Conservation (phyloP, 2,113 vertebrate species). For the Corythornis madagascariensis region DNA sequence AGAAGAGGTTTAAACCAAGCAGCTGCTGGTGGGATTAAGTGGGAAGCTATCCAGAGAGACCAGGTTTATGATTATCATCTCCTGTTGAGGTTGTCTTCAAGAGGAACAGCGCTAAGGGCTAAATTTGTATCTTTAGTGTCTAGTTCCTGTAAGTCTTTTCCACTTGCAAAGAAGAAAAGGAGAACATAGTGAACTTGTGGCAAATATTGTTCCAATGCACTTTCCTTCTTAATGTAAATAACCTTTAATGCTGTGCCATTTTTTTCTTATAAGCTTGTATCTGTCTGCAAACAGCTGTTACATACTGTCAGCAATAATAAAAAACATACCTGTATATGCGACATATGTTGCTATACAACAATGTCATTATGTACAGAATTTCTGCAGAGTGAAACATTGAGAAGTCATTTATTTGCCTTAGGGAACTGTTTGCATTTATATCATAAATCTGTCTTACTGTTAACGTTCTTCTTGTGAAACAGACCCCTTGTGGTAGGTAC, state of each 20-base stretch:
- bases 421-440: not conserved
- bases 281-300: not conserved
- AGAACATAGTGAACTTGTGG: not conserved
- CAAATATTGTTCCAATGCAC: not conserved
- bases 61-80: slow-evolving; percentile 43
- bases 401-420: not conserved
- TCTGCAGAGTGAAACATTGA: not conserved
- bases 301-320: not conserved
- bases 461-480: not conserved
- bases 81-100: slow-evolving; percentile 18
- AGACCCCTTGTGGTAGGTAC: not conserved
- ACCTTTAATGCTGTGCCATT: not conserved
- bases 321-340: not conserved
- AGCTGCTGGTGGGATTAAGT: slow-evolving; percentile 51
- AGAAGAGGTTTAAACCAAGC: slow-evolving; percentile 36
- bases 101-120: slow-evolving; percentile 10
- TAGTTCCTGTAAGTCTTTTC: not conserved
- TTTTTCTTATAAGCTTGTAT: not conserved
- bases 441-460: not conserved
- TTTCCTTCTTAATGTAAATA: not conserved
- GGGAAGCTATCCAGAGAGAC: slow-evolving; percentile 33
- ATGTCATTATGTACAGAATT: not conserved
- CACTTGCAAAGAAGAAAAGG: not conserved
- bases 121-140: not conserved
- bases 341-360: not conserved